Evolutionary conservation across 2,113 vertebrate genomes (phyloP).

Genomic region (Pterophyllum scalare): DNA sequence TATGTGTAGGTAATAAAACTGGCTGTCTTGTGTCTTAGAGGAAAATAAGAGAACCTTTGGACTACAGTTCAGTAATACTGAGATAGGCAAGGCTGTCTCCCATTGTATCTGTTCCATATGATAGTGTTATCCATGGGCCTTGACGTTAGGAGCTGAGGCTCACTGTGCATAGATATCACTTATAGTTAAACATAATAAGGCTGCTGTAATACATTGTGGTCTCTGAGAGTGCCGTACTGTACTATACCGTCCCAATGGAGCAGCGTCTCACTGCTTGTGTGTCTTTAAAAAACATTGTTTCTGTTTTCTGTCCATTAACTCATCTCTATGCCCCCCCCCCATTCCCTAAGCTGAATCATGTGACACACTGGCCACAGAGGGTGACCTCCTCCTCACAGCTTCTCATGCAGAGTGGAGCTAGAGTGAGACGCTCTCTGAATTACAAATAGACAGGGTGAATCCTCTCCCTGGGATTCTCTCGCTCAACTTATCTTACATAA

Average conservation of each 20-base stretch:
- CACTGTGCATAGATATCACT: background rate
- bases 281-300: slow-evolving; percentile 53
- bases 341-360: slow-evolving; percentile 52
- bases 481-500: slow-evolving; percentile 10
- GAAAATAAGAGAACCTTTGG: slow-evolving; percentile 50
- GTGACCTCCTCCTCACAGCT: slow-evolving; percentile 61
- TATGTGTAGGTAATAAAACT: slow-evolving; percentile 31
- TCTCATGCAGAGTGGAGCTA: slow-evolving; percentile 59
- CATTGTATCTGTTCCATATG: slow-evolving; percentile 28
- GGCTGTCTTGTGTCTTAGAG: slow-evolving; percentile 2
- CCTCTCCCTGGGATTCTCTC: slow-evolving; percentile 12
- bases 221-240: background rate
- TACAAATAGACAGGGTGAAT: slow-evolving; percentile 39
- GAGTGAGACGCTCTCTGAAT: slow-evolving; percentile 55
- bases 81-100: slow-evolving; percentile 10
- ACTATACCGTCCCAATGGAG: slow-evolving; percentile 17
- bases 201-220: slow-evolving; percentile 8
- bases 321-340: slow-evolving; percentile 11
- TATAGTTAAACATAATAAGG: slow-evolving; percentile 24
- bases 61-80: slow-evolving; percentile 13
- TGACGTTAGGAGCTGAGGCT: slow-evolving; percentile 4
- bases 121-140: background rate
- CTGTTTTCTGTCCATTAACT: slow-evolving; percentile 48
- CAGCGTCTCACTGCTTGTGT: slow-evolving; percentile 16
- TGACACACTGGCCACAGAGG: slow-evolving; percentile 66